Evolutionary conservation across 2,797 vertebrate species (phyloP), one percentile per base, ranked within the genome.

Genomic region (Capromys pilorides): DNA sequence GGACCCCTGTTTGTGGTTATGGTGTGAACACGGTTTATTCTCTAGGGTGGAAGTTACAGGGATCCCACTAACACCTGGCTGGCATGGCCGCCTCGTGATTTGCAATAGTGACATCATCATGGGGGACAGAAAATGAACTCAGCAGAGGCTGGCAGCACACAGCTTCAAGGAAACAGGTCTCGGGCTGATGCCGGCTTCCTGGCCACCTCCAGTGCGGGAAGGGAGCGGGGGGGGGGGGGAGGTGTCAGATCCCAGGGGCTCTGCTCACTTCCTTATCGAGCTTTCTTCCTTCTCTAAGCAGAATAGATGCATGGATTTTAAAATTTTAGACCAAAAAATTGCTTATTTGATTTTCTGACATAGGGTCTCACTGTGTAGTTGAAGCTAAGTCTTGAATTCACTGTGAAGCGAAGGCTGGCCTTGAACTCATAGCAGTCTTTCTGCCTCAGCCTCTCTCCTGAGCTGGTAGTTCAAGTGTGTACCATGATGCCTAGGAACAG

Each of bases 1-100:
- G 18, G n/a, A 86, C 21, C 41, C 13, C 24, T 61, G 54, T 75
- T 79, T 83, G 71, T 89, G 71, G 51, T 69, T 26, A 61, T 26
- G 79, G 10, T 3, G 86, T 87, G 62, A 45, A 54, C 81, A n/a
- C 45, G 80, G 79, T 87, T 82, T 84, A 88, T 90, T 94, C 86
- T 95, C 66, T 73, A 54, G 73, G 45, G 85, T 80, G 57, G 36
- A 92, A 75, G 5, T 92, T 57, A 90, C 49, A 77, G 51, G 91
- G 61, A 95, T 90, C 77, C 86, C 75, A 8, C 88, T 78, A 87
- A 88, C 66, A 77, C 66, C 31, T 75, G 73, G 12, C 41, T 45
- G 73, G 73, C 2, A 0, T 13, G 39, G 71, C 22, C 24, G 1
- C n/a, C 36, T 41, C 12, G 5, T 45, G 13, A 75, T 11, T 13